Evolutionary conservation across 2,113 vertebrate species (phyloP).

Genomic region (Polyodon spathula): DNA sequence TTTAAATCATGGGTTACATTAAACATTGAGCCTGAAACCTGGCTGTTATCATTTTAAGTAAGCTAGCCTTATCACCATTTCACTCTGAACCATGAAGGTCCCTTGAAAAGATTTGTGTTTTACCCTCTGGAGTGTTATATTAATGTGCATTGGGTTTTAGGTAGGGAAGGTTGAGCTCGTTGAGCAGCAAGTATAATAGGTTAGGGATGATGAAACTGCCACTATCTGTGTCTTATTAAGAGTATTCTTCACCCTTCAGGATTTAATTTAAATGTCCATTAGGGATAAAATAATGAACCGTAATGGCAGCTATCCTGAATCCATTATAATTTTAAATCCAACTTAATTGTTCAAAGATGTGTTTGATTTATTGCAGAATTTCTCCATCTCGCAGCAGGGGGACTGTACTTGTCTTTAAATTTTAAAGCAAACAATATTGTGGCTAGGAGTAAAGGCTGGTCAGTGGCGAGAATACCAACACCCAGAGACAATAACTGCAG

Average conservation of each 20-base stretch:
- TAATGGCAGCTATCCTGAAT: background rate
- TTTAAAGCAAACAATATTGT: background rate
- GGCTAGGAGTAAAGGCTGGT: no score
- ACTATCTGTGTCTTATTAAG: background rate
- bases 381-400: background rate
- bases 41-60: no score
- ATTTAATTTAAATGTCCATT: slow-evolving; percentile 1
- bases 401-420: background rate
- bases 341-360: background rate
- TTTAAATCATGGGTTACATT: no score
- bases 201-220: background rate
- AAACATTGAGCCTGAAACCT: no score
- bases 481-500: no score
- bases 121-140: background rate
- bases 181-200: background rate
- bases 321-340: background rate
- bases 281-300: background rate
- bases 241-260: background rate
- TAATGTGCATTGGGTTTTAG: background rate
- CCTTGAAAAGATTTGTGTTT: background rate
- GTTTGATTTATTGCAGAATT: background rate
- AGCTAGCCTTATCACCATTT: no score
- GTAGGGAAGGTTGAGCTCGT: background rate
- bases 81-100: no score
- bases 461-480: no score